Percentiles rank a stretch among this genome's conserved stretches.
Conservation (phyloP, 2,888 invertebrate species). For the Philereme vetulata region DNA sequence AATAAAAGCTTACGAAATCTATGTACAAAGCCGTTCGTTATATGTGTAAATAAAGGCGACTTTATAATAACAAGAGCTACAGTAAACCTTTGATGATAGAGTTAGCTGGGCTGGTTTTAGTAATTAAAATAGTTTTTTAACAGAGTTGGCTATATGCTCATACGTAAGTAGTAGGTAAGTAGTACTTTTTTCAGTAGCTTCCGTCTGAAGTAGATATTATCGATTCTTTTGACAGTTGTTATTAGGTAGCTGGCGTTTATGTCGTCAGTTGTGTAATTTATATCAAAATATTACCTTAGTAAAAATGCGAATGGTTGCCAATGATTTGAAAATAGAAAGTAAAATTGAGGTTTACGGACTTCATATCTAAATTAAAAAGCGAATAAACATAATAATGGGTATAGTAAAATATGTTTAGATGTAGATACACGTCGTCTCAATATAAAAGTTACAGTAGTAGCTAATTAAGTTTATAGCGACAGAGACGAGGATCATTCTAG, state of each 20-base stretch:
- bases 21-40: too few relatives aligned
- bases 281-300: background rate
- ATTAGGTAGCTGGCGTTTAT: background rate
- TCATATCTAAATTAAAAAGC: background rate
- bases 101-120: too few relatives aligned
- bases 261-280: background rate
- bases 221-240: background rate
- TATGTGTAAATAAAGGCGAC: too few relatives aligned
- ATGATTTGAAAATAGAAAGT: slow-evolving; percentile 1
- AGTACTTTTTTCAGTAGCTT: background rate
- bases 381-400: background rate
- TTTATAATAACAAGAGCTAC: too few relatives aligned
- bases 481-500: slow-evolving; percentile 12
- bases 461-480: slow-evolving; percentile 13
- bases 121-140: too few relatives aligned
- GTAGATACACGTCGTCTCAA: background rate
- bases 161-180: too few relatives aligned
- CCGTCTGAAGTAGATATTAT: background rate
- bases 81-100: too few relatives aligned
- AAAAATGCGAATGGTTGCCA: background rate
- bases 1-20: too few relatives aligned
- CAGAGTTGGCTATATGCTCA: too few relatives aligned
- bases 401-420: slow-evolving; percentile 2
- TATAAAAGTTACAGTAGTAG: slow-evolving; percentile 5
- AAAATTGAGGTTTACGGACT: slow-evolving; percentile 13